Conservation (phyloP, 2,888 invertebrate genomes). For the Drosophila subquinaria region DNA sequence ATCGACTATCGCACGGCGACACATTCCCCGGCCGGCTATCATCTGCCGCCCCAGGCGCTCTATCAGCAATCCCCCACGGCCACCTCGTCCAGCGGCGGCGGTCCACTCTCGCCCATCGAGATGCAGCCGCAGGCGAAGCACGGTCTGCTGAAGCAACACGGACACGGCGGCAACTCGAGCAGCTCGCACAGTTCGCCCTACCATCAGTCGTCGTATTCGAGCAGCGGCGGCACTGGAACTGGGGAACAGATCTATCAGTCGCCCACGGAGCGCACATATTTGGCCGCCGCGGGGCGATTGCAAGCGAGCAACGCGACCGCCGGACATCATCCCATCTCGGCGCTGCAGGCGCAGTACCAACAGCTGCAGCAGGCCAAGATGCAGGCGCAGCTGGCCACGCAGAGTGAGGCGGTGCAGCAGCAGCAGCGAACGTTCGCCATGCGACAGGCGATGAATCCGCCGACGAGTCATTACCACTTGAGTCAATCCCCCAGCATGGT, state of each 20-base stretch:
- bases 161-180: slow-evolving; percentile 76
- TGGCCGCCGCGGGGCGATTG: slow-evolving; percentile 83
- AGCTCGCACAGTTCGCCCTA: slow-evolving; percentile 84
- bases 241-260: slow-evolving; percentile 85
- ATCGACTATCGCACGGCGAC: slow-evolving; percentile 87
- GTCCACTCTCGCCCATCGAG: slow-evolving; percentile 83
- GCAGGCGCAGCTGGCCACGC: slow-evolving; percentile 88
- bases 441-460: slow-evolving; percentile 88
- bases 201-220: slow-evolving; percentile 87
- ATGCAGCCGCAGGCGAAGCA: slow-evolving; percentile 83
- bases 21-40: slow-evolving; percentile 85
- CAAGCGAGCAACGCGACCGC: slow-evolving; percentile 72
- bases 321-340: slow-evolving; percentile 80
- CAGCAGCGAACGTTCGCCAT: slow-evolving; percentile 89
- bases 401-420: slow-evolving; percentile 88
- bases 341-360: slow-evolving; percentile 87
- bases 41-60: slow-evolving; percentile 65
- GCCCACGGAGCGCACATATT: slow-evolving; percentile 87
- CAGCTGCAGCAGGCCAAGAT: slow-evolving; percentile 89
- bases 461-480: slow-evolving; percentile 86
- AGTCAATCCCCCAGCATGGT: slow-evolving; percentile 84
- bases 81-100: slow-evolving; percentile 82
- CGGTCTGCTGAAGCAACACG: slow-evolving; percentile 74
- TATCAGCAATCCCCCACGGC: slow-evolving; percentile 83
- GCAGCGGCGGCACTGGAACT: slow-evolving; percentile 73